These are phyloP conservation scores for Drosophila longiperda DNA, from an alignment of 2,888 invertebrate genomes.

Conservation along the genomic window DNA sequence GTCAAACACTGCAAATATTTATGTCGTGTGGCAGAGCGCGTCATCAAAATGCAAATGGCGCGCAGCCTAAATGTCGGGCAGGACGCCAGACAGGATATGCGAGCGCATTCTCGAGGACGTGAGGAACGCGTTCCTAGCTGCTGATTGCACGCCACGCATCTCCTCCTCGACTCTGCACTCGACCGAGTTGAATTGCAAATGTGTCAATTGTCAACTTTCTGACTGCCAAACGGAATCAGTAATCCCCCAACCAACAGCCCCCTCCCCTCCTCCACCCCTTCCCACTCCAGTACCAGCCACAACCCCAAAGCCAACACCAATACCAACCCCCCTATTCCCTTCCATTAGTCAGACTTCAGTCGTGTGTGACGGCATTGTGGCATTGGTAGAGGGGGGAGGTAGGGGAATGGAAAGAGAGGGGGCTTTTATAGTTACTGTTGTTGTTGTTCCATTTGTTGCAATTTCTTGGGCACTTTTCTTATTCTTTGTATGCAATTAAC, in stretches of 20 bases:
- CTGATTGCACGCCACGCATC: constrained; percentile 53
- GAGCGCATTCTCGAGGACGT: constrained; percentile 25
- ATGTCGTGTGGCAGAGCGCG: constrained; percentile 54
- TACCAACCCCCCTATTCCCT: not conserved
- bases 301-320: too few species aligned
- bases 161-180: constrained; percentile 51
- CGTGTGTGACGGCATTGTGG: constrained; percentile 2
- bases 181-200: constrained; percentile 73
- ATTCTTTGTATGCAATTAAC: constrained; percentile 77
- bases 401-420: not conserved
- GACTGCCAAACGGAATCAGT: constrained; percentile 63
- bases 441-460: constrained; percentile 67
- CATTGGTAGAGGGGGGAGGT: not conserved
- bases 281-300: not conserved
- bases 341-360: constrained; percentile 21
- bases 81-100: constrained; percentile 18
- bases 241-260: constrained; percentile 6
- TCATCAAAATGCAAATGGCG: constrained; percentile 78
- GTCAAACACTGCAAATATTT: constrained; percentile 81
- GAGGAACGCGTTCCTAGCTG: constrained; percentile 32
- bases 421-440: constrained; percentile 9
- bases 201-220: constrained; percentile 80
- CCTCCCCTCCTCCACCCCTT: too few species aligned
- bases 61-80: constrained; percentile 63
- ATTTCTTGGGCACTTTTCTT: constrained; percentile 77